Base-by-base conservation (phyloP, 2,888 invertebrate species). In the Zhengitettix transpicula region DNA sequence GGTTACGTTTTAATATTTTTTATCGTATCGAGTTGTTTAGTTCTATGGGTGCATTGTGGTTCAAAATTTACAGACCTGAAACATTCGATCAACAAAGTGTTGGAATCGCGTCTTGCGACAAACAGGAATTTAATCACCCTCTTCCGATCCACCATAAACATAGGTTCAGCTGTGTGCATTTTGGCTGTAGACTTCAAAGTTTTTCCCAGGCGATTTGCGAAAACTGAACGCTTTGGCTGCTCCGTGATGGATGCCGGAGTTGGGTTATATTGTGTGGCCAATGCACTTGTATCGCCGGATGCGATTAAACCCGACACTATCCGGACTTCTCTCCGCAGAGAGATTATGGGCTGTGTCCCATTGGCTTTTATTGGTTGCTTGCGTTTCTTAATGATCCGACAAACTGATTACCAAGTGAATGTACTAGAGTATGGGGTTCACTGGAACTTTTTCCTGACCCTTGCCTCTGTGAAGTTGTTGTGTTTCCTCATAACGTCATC, bases 361-460 rank as follows among this genome's bases (percentile, higher is more conserved):
- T 66, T 84, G 17, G 65, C 84, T 14, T 57, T 81, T 0, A 71
- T 90, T 52, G 90, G 89, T 0, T 62, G 81, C 1, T 75, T 74
- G 0, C 78, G 90, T 63, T 83, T 80, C 65, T 58, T 84, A 5
- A 71, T 77, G 15, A 71, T 85, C 0, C 77, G 80, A 67, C 71
- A 81, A 52, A 74, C 86, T 1, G 81, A 87, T 65, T 98, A 99
- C 72, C 88, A 90, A 60, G 87, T 89, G 67, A 89, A 93, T 71
- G 81, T 89, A 0, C 82, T 87, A 0, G 99, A 99, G 72, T 99
- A 99, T 77, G 99, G 99, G 0, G 80, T 86, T 0, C 97, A 99
- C 72, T 95, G 97, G 91, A 99, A 99, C 74, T 99, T 99, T 71
- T 99, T 98, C 73, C 85, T 95, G 65, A 97, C 96, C 0, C 74